These are phyloP conservation scores for Dichetophora obliterata DNA, from an alignment of 2,888 invertebrate species.

Conservation along the genomic window DNA sequence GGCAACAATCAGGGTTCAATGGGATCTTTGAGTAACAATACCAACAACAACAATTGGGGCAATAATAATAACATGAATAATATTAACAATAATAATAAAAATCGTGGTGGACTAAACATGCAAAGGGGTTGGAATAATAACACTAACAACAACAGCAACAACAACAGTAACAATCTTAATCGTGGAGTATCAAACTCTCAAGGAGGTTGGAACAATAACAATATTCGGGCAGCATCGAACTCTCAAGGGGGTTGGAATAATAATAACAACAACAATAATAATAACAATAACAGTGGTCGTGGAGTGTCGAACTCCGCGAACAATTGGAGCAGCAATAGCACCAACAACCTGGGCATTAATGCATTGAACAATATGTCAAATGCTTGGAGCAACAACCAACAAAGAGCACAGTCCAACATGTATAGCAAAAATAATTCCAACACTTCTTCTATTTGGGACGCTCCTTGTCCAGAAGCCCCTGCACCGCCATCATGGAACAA, in stretches of 20 bases:
- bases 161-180: background rate
- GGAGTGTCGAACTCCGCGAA: no score
- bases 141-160: background rate
- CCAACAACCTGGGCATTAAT: no score
- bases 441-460: background rate
- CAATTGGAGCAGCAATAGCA: no score
- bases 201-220: background rate
- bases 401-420: no score
- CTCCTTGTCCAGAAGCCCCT: background rate
- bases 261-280: background rate
- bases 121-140: background rate
- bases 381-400: no score
- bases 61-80: background rate
- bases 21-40: background rate
- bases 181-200: background rate
- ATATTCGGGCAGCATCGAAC: background rate
- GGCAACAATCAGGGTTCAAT: background rate
- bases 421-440: no score
- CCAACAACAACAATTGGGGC: no score
- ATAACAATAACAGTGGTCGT: no score
- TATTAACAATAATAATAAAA: background rate
- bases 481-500: conserved; percentile 5
- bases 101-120: background rate
- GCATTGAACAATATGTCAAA: no score
- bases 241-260: background rate